Evolutionary conservation across 1,140 invertebrate genomes (phyloP).

Genomic region (Oryzaephilus surinamensis): DNA sequence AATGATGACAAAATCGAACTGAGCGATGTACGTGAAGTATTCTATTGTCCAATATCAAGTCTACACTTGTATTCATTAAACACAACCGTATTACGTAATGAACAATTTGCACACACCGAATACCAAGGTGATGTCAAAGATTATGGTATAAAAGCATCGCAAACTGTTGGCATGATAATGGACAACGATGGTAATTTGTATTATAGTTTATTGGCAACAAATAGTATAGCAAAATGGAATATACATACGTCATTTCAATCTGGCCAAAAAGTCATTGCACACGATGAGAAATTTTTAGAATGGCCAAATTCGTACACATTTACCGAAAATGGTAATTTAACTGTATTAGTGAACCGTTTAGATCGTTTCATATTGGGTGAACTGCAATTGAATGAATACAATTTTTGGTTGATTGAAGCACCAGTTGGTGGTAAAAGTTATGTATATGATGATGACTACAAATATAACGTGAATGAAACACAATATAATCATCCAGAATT

Average conservation of each 20-base stretch:
- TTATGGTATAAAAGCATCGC: conserved; percentile 51
- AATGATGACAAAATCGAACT: conserved; percentile 13
- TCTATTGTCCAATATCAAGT: conserved; percentile 54
- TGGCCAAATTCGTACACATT: conserved; percentile 61
- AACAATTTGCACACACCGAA: conserved; percentile 18
- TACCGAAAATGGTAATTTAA: conserved; percentile 51
- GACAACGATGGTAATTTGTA: conserved; percentile 54
- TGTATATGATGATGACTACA: conserved; percentile 44
- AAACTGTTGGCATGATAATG: conserved; percentile 61
- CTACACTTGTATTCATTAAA: conserved; percentile 51
- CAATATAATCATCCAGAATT: too few relatives aligned
- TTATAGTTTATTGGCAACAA: conserved; percentile 52
- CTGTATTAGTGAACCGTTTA: conserved; percentile 52
- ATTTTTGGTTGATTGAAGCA: conserved; percentile 33
- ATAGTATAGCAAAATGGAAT: conserved; percentile 57
- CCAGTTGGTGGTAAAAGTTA: conserved; percentile 48
- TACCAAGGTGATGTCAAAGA: conserved; percentile 38
- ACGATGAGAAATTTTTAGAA: conserved; percentile 54
- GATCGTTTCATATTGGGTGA: conserved; percentile 42
- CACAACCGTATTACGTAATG: conserved; percentile 45
- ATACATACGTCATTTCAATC: conserved; percentile 35
- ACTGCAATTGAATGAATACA: conserved; percentile 26
- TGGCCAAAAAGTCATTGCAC: conserved; percentile 45
- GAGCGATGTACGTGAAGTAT: conserved; percentile 44
- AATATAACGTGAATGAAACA: too few relatives aligned